Percentiles rank a stretch among this genome's conserved stretches.
Evolutionary conservation across 2,888 invertebrate species (phyloP).

Genomic region (Tetranychus truncatus): DNA sequence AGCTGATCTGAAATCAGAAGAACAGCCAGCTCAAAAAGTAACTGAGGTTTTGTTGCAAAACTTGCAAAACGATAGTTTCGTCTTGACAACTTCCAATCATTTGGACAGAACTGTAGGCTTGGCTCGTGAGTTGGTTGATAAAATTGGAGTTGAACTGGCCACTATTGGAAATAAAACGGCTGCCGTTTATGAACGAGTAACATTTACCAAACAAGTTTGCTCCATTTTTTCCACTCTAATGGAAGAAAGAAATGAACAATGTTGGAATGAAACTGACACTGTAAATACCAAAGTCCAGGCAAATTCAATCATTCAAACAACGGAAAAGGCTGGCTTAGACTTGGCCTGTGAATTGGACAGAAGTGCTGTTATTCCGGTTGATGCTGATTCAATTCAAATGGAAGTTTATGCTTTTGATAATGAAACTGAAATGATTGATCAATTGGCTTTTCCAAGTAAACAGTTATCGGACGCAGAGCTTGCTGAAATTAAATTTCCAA

Average conservation of each 20-base stretch:
- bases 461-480: not conserved
- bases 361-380: not conserved
- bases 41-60: not conserved
- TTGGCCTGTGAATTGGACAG: not conserved
- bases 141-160: not conserved
- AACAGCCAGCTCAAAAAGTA: not conserved
- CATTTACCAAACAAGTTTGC: not conserved
- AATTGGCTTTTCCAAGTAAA: not conserved
- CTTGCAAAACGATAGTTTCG: not conserved
- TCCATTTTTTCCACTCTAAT: not conserved
- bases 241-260: not conserved
- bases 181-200: not conserved
- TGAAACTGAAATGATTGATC: not conserved
- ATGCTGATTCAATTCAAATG: not conserved
- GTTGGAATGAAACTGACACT: not conserved
- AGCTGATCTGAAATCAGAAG: not conserved
- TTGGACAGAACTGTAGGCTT: not conserved
- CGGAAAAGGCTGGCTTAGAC: not conserved
- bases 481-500: not conserved
- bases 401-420: not conserved
- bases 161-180: not conserved
- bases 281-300: not conserved
- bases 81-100: not conserved
- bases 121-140: not conserved
- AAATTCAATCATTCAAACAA: not conserved